Evolutionary conservation across 2,113 vertebrate genomes (phyloP).

Genomic region (Danionella cerebrum): DNA sequence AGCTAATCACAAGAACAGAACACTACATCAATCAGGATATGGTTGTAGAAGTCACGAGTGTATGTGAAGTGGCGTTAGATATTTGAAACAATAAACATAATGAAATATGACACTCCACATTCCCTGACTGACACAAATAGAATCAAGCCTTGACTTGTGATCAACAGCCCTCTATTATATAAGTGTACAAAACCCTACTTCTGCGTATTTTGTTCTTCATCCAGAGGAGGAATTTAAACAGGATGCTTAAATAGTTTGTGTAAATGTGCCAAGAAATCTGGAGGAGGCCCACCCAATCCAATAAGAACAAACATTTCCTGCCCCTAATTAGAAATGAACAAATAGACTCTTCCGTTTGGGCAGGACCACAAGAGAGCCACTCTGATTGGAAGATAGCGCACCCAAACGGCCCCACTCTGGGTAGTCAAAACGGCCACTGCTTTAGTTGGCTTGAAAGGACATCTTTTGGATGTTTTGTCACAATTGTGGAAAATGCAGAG

Average conservation of each 20-base stretch:
- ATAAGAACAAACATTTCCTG: conserved; percentile 68
- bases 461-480: not conserved
- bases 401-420: not conserved
- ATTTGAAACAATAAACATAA: too few species aligned
- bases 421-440: not conserved
- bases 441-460: not conserved
- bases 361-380: not conserved
- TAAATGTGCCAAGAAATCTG: conserved; percentile 59
- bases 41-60: not conserved
- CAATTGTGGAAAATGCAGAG: not conserved
- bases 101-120: not conserved
- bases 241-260: conserved; percentile 62
- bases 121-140: not conserved
- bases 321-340: conserved; percentile 52
- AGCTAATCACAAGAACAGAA: not conserved
- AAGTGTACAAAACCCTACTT: not conserved
- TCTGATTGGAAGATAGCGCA: conserved; percentile 28
- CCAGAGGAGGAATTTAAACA: conserved; percentile 56
- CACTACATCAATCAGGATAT: conserved; percentile 2
- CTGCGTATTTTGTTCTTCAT: conserved; percentile 13
- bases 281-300: conserved; percentile 54
- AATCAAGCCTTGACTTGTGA: not conserved
- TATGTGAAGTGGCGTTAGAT: not conserved
- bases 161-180: not conserved
- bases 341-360: conserved; percentile 30